A percentile compares a stretch with the other conserved stretches of the same genome.
Conservation (phyloP, 2,888 invertebrate species). For the Empis livida region DNA sequence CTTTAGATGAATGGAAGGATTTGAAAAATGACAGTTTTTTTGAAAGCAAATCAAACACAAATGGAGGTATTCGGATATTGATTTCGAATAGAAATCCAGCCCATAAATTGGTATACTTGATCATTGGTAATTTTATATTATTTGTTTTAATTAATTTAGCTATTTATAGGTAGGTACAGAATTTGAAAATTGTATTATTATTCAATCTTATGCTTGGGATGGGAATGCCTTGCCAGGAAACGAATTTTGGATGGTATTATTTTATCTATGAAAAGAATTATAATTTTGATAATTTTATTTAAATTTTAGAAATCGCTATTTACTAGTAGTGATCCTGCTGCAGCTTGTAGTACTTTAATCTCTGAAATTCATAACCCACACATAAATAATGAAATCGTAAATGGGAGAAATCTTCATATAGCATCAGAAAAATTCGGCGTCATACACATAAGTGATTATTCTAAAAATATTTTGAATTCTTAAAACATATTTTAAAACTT, state of each 20-base stretch:
- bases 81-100: conserved; percentile 46
- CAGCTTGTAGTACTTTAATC: conserved; percentile 39
- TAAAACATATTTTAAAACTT: too few species aligned
- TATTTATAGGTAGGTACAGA: conserved; percentile 16
- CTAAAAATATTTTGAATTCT: background rate
- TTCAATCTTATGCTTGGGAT: conserved; percentile 59
- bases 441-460: conserved; percentile 11
- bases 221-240: conserved; percentile 53
- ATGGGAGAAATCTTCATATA: conserved; percentile 33
- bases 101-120: conserved; percentile 28
- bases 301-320: background rate
- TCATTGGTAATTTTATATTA: background rate
- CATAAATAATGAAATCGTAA: conserved; percentile 33
- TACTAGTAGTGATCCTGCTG: conserved; percentile 34
- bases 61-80: conserved; percentile 39
- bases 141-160: background rate
- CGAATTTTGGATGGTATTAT: conserved; percentile 43
- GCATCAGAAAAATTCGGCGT: conserved; percentile 19
- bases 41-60: conserved; percentile 20
- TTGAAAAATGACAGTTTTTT: conserved; percentile 35
- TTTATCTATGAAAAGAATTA: background rate
- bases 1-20: conserved; percentile 35
- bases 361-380: conserved; percentile 38
- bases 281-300: background rate
- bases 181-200: conserved; percentile 39